Evolutionary conservation across 23 tunicate genomes (phyloP), one percentile per base, ranked within the genome.

Genomic region (Trididemnum nubilum): DNA sequence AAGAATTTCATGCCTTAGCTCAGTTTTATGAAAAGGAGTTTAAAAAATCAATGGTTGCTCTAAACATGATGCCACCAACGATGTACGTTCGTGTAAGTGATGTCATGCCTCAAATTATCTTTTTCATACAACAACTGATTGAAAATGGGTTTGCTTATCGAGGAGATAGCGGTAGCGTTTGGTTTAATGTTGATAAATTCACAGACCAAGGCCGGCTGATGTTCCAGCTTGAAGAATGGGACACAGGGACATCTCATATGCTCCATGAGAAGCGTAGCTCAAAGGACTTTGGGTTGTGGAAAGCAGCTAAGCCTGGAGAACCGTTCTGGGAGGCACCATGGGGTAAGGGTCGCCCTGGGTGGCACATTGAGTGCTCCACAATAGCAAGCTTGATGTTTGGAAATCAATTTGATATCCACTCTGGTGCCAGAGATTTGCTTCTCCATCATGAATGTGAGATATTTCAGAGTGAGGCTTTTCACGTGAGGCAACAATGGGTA

Each of bases 301-400:
- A 93, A 72, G 80, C 79, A 35, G 93, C 93, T 2, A 83, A 84
- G 54, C 86, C 89, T 34, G 93, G 98, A 0, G 98, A 93, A 66
- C 98, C 93, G n/a, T 93, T 87, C 73, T 93, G 98, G 98, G 89
- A 87, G 33, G 85, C 98, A 0, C 98, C 98, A 0, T 93, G 98
- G 98, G 89, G 98, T 34, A 88, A 93, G n/a, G 98, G 98, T 0
- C 51, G 98, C 35, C 98, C 98, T 0, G 98, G 98, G 2, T 93
- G 98, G 98, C 98, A 93, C 66, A 51, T 93, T 36, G 98, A 93
- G 57, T 93, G 98, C 65, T 87, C 93, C 7, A 91, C 91, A 0
- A 87, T 93, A 18, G 28, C 83, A 12, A 83, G 83, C 33, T 35
- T 93, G 37, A 57, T 65, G 34, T 93, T 93, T 79, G 93, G 93